A percentile compares a stretch with the other conserved stretches of the same genome.
Conservation (phyloP, 1,140 invertebrate species). For the Macrostomum lignano region DNA sequence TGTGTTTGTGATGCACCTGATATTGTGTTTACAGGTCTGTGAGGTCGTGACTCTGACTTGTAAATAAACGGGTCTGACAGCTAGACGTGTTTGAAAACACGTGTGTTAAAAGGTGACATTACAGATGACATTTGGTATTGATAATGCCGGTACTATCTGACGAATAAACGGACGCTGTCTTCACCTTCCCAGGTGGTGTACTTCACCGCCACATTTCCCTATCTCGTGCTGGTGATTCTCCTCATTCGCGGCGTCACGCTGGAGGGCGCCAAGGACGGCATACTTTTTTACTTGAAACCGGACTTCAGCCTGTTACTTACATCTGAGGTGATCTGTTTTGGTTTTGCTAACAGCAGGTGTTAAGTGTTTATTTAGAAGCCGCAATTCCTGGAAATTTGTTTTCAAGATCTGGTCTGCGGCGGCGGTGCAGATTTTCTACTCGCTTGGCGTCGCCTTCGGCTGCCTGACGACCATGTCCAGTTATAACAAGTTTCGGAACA, state of each 20-base stretch:
- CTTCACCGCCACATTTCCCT: conserved; percentile 10
- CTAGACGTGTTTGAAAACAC: too few species aligned
- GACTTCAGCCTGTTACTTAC: conserved; percentile 7
- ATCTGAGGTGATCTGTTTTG: too few species aligned
- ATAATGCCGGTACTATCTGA: too few species aligned
- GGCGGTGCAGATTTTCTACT: conserved; percentile 89
- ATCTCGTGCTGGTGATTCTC: conserved; percentile 9
- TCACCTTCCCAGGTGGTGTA: conserved; percentile 8
- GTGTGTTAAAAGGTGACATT: too few species aligned
- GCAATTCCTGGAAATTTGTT: too few species aligned
- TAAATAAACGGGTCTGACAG: too few species aligned
- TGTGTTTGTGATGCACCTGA: too few species aligned
- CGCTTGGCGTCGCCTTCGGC: conserved; percentile 76
- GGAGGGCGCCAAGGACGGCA: conserved; percentile 17
- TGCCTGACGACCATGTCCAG: conserved; percentile 75
- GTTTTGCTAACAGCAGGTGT: too few species aligned
- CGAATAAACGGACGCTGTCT: too few species aligned
- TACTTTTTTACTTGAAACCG: conserved; percentile 10
- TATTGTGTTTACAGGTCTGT: too few species aligned
- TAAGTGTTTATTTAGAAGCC: conserved; percentile 55
- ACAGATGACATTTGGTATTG: too few species aligned
- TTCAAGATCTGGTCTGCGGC: conserved; percentile 73
- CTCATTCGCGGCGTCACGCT: conserved; percentile 48
- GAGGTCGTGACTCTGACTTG: too few species aligned
- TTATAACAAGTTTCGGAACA: conserved; percentile 90